Evolutionary conservation across 2,888 invertebrate genomes (phyloP).

Genomic region (Spisula solida): DNA sequence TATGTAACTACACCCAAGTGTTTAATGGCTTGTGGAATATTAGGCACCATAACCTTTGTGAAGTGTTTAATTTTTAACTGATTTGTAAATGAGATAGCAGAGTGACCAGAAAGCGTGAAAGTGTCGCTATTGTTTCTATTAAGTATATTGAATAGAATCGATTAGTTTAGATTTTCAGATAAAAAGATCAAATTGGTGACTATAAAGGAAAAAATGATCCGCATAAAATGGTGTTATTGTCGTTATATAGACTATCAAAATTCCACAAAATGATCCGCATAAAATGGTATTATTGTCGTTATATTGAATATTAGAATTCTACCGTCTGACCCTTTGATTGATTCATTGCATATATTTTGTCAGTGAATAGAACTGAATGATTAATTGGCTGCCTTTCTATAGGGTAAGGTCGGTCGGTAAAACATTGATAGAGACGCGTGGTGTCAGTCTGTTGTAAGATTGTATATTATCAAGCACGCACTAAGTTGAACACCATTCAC

Average conservation of each 20-base stretch:
- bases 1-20: slow-evolving; percentile 53
- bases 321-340: slow-evolving; percentile 63
- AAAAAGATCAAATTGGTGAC: slow-evolving; percentile 43
- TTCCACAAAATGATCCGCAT: slow-evolving; percentile 51
- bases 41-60: slow-evolving; percentile 59
- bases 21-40: slow-evolving; percentile 56
- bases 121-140: slow-evolving; percentile 57
- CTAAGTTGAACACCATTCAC: not conserved
- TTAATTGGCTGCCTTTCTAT: slow-evolving; percentile 59
- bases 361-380: slow-evolving; percentile 46
- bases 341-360: slow-evolving; percentile 52
- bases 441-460: slow-evolving; percentile 33
- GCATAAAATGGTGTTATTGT: slow-evolving; percentile 50
- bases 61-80: slow-evolving; percentile 57
- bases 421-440: slow-evolving; percentile 32
- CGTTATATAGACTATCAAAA: slow-evolving; percentile 2
- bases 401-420: slow-evolving; percentile 53
- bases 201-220: slow-evolving; percentile 47
- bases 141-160: slow-evolving; percentile 51
- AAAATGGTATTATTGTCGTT: slow-evolving; percentile 46
- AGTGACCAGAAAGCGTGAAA: slow-evolving; percentile 60
- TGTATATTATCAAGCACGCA: slow-evolving; percentile 19
- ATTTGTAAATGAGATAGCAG: slow-evolving; percentile 35
- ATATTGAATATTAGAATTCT: slow-evolving; percentile 51
- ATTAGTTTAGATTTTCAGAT: slow-evolving; percentile 56